Evolutionary conservation across 2,888 invertebrate genomes (phyloP).

Genomic region (Napeogenes sylphis): DNA sequence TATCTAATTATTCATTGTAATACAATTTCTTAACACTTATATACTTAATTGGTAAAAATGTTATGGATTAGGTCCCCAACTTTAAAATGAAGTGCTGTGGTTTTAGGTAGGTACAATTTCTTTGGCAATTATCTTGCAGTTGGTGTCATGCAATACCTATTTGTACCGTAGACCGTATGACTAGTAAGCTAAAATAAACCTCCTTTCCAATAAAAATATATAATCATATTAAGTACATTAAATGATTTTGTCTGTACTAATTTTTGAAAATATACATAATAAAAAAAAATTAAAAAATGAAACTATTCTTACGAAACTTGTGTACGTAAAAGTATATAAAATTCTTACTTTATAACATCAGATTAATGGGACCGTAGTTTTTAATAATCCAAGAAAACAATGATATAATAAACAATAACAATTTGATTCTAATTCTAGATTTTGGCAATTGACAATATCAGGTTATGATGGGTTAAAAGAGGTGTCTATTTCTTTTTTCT

Average conservation of each 20-base stretch:
- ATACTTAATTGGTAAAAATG: conserved; percentile 14
- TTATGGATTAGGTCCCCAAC: conserved; percentile 11
- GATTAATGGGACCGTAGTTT: neutral
- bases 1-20: conserved; percentile 25
- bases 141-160: neutral
- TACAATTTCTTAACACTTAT: conserved; percentile 29
- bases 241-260: no score
- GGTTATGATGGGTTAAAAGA: conserved; percentile 34
- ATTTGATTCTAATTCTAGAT: conserved; percentile 38
- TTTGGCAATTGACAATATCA: conserved; percentile 69
- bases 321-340: no score
- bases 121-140: conserved; percentile 23
- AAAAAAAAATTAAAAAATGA: no score
- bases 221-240: no score
- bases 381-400: neutral
- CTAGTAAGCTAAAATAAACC: no score
- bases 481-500: conserved; percentile 53
- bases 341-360: neutral
- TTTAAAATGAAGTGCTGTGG: conserved; percentile 14
- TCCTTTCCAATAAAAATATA: no score
- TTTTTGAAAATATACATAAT: no score
- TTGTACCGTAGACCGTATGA: neutral
- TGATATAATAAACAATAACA: conserved; percentile 4
- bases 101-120: conserved; percentile 21
- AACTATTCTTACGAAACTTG: no score